These are phyloP conservation scores for Venustaconcha ellipsiformis DNA, from an alignment of 1,140 invertebrate genomes.

Conservation along the genomic window DNA sequence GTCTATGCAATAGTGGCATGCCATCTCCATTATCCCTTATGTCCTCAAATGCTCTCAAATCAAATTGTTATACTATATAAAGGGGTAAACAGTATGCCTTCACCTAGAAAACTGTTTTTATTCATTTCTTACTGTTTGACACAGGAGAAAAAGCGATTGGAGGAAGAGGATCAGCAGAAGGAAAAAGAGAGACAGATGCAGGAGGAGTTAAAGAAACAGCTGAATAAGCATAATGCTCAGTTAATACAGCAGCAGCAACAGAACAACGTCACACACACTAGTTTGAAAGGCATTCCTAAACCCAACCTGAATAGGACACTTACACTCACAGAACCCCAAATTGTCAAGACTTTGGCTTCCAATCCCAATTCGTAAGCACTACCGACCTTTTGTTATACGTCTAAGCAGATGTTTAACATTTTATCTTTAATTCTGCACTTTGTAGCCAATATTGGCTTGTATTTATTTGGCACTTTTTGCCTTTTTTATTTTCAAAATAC, in stretches of 20 bases:
- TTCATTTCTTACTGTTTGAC: not conserved
- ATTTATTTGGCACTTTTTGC: too few relatives aligned
- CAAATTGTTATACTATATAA: too few relatives aligned
- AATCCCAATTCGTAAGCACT: conserved; percentile 29
- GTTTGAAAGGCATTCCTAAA: conserved; percentile 13
- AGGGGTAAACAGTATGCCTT: too few relatives aligned
- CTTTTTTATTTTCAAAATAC: too few relatives aligned
- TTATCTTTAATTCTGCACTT: too few relatives aligned
- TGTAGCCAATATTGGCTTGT: too few relatives aligned
- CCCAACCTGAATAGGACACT: conserved; percentile 32
- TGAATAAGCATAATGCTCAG: conserved; percentile 41
- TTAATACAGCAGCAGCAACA: conserved; percentile 8
- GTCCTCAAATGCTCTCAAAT: too few relatives aligned
- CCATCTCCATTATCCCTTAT: too few relatives aligned
- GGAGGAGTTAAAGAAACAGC: conserved; percentile 33
- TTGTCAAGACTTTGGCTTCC: not conserved
- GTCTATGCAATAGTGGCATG: too few relatives aligned
- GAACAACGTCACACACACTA: not conserved
- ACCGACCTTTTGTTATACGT: not conserved
- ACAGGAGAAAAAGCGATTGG: conserved; percentile 29
- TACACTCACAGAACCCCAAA: conserved; percentile 16
- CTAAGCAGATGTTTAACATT: too few relatives aligned
- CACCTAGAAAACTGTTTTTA: not conserved
- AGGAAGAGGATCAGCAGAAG: conserved; percentile 23
- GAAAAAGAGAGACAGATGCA: conserved; percentile 31